phyloP scores from a whole-genome alignment of 2,888 invertebrate genomes.

The Strigamia crassipes region DNA sequence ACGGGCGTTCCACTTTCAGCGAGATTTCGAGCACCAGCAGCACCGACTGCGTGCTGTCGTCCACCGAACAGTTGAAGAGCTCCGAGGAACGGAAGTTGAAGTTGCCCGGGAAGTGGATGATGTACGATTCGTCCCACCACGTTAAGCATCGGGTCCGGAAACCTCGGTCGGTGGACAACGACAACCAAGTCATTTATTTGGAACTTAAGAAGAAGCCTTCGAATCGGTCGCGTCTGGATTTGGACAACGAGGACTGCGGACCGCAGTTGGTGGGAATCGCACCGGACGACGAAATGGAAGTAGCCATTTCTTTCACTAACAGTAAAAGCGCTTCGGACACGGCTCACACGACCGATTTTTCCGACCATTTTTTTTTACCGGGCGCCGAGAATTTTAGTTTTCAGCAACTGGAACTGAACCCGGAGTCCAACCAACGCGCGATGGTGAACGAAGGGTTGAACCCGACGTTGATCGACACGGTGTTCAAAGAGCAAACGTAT shows the following conservation, averaged over 20 bases:
- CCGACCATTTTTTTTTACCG: no score
- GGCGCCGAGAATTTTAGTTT: no score
- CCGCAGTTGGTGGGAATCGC: no score
- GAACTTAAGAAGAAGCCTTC: background rate
- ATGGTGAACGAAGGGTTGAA: no score
- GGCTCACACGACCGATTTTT: no score
- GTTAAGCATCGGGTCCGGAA: background rate
- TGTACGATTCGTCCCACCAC: background rate
- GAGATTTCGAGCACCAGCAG: background rate
- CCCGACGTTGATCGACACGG: background rate
- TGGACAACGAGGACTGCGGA: no score
- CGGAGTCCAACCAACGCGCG: no score
- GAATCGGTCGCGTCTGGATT: no score
- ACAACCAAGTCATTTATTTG: background rate
- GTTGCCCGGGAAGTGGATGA: background rate
- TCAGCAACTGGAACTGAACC: no score
- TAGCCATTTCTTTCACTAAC: no score
- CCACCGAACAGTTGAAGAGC: background rate
- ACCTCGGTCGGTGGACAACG: background rate
- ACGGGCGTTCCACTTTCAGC: background rate
- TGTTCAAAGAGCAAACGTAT: background rate
- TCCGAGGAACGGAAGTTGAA: background rate
- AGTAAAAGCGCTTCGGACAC: no score
- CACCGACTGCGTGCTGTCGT: background rate
- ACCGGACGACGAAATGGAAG: no score